A percentile compares a stretch with the other conserved stretches of the same genome.
phyloP scores from a whole-genome alignment of 2,888 invertebrate genomes.

The Nemotelus pantherinus region DNA sequence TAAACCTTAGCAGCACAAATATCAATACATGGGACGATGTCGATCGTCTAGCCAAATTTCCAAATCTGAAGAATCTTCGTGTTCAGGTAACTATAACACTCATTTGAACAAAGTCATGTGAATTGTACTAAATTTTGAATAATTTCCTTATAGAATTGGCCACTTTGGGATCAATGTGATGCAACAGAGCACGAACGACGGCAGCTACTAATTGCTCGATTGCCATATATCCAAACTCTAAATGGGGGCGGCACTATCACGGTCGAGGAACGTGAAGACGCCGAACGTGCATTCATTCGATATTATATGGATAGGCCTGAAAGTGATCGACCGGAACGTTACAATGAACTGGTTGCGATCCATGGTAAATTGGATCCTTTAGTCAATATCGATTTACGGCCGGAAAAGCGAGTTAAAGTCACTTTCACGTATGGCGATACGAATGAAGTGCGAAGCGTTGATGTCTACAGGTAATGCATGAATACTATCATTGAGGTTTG shows the following conservation, averaged over 20 bases:
- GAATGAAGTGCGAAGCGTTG: slow-evolving; percentile 78
- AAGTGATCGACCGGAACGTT: slow-evolving; percentile 78
- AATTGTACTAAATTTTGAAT: neutral
- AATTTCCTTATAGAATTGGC: slow-evolving; percentile 67
- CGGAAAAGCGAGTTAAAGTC: slow-evolving; percentile 87
- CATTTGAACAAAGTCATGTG: slow-evolving; percentile 28
- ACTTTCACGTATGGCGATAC: slow-evolving; percentile 82
- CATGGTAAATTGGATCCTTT: slow-evolving; percentile 92
- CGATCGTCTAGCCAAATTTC: slow-evolving; percentile 85
- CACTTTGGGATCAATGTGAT: slow-evolving; percentile 79
- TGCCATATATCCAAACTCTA: slow-evolving; percentile 84
- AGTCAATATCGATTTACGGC: slow-evolving; percentile 86
- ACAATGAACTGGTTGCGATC: slow-evolving; percentile 81
- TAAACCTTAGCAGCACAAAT: slow-evolving; percentile 86
- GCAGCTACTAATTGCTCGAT: slow-evolving; percentile 85
- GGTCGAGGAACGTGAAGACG: slow-evolving; percentile 87
- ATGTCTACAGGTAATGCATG: slow-evolving; percentile 71
- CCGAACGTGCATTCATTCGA: slow-evolving; percentile 92
- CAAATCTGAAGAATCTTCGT: slow-evolving; percentile 82
- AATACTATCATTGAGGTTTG: neutral
- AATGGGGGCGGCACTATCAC: slow-evolving; percentile 91
- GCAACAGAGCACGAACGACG: slow-evolving; percentile 90
- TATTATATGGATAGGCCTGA: slow-evolving; percentile 90
- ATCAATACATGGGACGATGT: slow-evolving; percentile 90
- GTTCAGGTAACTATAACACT: slow-evolving; percentile 70